A percentile compares a stretch with the other conserved stretches of the same genome.
phyloP scores from a whole-genome alignment of 2,113 vertebrate genomes.

The Corynorhinus townsendii region DNA sequence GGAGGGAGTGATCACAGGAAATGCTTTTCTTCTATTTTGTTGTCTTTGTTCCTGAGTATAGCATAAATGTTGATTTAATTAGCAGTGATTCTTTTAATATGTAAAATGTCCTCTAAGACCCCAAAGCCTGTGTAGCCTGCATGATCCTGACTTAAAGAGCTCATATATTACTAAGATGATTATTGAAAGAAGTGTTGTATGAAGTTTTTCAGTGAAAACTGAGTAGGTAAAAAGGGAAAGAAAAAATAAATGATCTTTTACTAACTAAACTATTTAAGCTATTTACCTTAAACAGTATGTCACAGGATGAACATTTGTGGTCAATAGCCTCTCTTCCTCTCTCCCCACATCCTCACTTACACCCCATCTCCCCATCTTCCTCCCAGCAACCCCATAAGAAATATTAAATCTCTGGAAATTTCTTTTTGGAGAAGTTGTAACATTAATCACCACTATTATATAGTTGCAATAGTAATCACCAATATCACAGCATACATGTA shows the following conservation, averaged over 20 bases:
- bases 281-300: neutral
- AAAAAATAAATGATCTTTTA: neutral
- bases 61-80: conserved; percentile 60
- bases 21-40: conserved; percentile 45
- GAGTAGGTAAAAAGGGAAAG: neutral
- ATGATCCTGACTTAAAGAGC: neutral
- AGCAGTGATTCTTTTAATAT: conserved; percentile 40
- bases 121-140: neutral
- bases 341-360: neutral
- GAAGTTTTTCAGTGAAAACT: neutral
- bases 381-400: neutral
- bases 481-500: neutral
- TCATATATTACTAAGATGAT: neutral
- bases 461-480: neutral
- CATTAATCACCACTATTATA: neutral
- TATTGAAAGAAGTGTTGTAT: neutral
- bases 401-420: neutral
- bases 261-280: neutral
- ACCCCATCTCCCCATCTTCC: neutral
- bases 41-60: conserved; percentile 30
- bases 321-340: neutral
- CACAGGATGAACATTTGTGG: neutral
- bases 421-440: neutral
- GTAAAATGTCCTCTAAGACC: conserved; percentile 16
- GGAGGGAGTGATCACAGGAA: conserved; percentile 25